Evolutionary conservation across 2,888 invertebrate species (phyloP).

Genomic region (Xanthorhoe spadicearia): DNA sequence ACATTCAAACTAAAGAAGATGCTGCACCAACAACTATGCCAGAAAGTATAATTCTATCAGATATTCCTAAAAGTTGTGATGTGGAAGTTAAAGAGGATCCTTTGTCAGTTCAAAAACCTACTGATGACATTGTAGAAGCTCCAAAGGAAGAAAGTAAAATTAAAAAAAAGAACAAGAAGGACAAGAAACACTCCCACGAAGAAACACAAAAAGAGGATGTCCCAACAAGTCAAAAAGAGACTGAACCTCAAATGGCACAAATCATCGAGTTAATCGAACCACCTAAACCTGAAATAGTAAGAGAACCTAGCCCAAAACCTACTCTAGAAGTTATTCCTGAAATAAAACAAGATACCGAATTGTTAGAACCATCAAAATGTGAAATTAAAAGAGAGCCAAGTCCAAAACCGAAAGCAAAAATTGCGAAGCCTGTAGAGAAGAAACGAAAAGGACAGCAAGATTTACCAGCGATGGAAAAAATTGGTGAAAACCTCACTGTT

Average conservation of each 20-base stretch:
- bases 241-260: conserved; percentile 1
- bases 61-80: conserved; percentile 15
- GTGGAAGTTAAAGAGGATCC: conserved; percentile 13
- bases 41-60: conserved; percentile 16
- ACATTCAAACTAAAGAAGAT: conserved; percentile 18
- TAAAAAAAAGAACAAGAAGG: conserved; percentile 55
- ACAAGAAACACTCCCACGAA: conserved; percentile 46
- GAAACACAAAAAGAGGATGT: conserved; percentile 30
- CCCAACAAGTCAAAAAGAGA: conserved; percentile 13
- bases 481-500: conserved; percentile 12
- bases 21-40: conserved; percentile 3
- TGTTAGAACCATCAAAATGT: conserved; percentile 11
- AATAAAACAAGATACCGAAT: conserved; percentile 19
- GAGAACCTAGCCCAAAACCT: conserved; percentile 35
- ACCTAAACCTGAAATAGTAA: conserved; percentile 10
- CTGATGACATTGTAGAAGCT: conserved; percentile 23
- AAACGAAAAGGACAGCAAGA: conserved; percentile 59
- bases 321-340: conserved; percentile 34
- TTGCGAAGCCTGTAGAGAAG: conserved; percentile 72
- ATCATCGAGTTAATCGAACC: conserved; percentile 17
- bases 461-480: conserved; percentile 6
- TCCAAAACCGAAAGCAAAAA: conserved; percentile 65
- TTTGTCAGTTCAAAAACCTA: conserved; percentile 18
- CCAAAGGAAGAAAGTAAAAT: conserved; percentile 38
- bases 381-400: conserved; percentile 42